Percentiles rank a stretch among this genome's conserved stretches.
phyloP scores from a whole-genome alignment of 35 echinoderm and acorn worm species.

The Anneissia japonica region DNA sequence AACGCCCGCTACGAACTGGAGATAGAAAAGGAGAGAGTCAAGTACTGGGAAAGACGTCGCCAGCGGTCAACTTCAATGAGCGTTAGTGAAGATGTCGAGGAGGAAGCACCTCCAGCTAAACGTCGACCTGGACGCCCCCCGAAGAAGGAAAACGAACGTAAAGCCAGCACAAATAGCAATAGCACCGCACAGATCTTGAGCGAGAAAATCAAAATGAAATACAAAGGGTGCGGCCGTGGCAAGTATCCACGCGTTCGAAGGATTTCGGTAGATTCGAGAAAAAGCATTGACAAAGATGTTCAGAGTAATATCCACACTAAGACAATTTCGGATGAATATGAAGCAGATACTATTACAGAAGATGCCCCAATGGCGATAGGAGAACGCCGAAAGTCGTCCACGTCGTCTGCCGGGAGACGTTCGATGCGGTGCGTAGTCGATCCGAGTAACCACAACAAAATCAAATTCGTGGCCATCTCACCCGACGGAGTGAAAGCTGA shows the following conservation, averaged over 20 bases:
- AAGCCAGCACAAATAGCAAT: constrained; percentile 24
- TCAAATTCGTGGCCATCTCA: background rate
- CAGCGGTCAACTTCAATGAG: constrained; percentile 3
- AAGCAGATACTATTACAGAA: background rate
- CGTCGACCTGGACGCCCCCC: constrained; percentile 2
- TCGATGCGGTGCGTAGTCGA: background rate
- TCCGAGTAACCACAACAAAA: background rate
- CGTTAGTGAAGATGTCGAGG: constrained; percentile 18
- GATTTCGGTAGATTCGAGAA: background rate
- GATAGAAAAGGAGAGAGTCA: constrained; percentile 57
- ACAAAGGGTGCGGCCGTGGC: background rate
- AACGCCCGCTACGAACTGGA: constrained; percentile 73
- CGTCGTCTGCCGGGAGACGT: background rate
- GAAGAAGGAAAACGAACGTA: constrained; percentile 25
- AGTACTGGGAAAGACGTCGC: constrained; percentile 37
- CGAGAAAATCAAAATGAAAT: background rate
- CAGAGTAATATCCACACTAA: background rate
- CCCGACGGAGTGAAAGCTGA: background rate
- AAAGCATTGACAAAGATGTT: background rate
- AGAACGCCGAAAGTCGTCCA: background rate
- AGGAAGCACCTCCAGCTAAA: background rate
- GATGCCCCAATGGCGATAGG: background rate
- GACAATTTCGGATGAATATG: background rate
- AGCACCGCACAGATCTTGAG: background rate
- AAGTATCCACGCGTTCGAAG: background rate